These are phyloP conservation scores for Semaprochilodus insignis DNA, from an alignment of 2,797 vertebrate species.

Conservation along the genomic window DNA sequence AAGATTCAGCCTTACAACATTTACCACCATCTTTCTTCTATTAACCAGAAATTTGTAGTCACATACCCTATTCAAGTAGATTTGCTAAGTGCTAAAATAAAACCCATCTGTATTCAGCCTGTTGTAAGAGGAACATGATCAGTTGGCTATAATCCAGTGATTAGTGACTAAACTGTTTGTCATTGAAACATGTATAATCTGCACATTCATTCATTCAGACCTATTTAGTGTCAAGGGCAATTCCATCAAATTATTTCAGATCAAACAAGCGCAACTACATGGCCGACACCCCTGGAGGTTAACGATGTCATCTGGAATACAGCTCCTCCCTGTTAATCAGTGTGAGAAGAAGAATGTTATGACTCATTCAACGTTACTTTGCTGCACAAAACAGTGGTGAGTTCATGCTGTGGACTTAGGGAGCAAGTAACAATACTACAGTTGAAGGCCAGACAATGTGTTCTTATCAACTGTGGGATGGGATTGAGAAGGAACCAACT, in stretches of 20 bases:
- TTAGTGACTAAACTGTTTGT: slow-evolving; percentile 63
- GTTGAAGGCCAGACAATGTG: slow-evolving; percentile 25
- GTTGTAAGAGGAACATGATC: slow-evolving; percentile 56
- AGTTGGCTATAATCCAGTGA: slow-evolving; percentile 72
- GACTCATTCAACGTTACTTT: slow-evolving; percentile 17
- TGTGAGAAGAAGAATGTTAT: slow-evolving; percentile 5
- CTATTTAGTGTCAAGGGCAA: slow-evolving; percentile 52
- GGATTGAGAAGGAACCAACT: slow-evolving; percentile 60
- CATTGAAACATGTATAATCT: slow-evolving; percentile 41
- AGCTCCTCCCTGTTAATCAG: slow-evolving; percentile 29
- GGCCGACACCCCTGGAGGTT: slow-evolving; percentile 61
- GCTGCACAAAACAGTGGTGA: slow-evolving; percentile 23
- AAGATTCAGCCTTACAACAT: slow-evolving; percentile 3
- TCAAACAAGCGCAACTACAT: background rate
- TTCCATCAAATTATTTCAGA: slow-evolving; percentile 53
- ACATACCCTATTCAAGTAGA: slow-evolving; percentile 71
- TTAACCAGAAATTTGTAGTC: slow-evolving; percentile 43
- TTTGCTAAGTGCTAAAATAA: slow-evolving; percentile 64
- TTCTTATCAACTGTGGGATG: slow-evolving; percentile 46
- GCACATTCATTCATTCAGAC: slow-evolving; percentile 56
- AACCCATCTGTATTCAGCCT: slow-evolving; percentile 47
- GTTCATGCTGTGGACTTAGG: slow-evolving; percentile 13
- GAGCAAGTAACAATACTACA: slow-evolving; percentile 33
- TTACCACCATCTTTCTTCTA: slow-evolving; percentile 12
- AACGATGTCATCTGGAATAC: slow-evolving; percentile 63